Percentiles rank a stretch among this genome's conserved stretches.
Conservation (phyloP, 2,113 vertebrate genomes). For the Etheostoma cragini region DNA sequence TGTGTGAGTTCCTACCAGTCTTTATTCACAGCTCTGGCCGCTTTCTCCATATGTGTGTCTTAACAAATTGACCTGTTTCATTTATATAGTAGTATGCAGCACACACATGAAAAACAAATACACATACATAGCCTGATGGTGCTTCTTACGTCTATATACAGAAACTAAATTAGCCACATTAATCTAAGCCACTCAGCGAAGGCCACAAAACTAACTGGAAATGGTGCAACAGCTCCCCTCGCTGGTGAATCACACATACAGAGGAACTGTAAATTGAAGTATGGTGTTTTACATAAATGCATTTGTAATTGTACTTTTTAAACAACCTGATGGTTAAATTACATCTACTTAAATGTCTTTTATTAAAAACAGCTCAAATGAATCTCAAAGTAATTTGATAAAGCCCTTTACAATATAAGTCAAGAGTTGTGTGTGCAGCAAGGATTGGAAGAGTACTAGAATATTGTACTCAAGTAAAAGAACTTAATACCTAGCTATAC, state of each 20-base stretch:
- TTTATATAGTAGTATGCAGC: background rate
- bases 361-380: background rate
- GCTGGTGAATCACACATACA: conserved; percentile 23
- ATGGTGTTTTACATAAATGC: background rate
- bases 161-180: background rate
- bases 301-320: background rate
- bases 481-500: too few relatives aligned
- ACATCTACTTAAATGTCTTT: background rate
- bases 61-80: background rate
- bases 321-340: background rate
- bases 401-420: background rate
- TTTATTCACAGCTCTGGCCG: conserved; percentile 3
- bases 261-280: too few relatives aligned
- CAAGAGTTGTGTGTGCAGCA: background rate
- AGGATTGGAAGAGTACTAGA: background rate
- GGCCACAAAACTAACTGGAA: background rate
- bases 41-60: background rate
- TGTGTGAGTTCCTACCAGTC: conserved; percentile 40
- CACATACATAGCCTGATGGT: background rate
- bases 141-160: background rate
- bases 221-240: conserved; percentile 61
- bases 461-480: background rate
- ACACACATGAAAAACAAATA: background rate
- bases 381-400: background rate
- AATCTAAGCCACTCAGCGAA: background rate